A percentile compares a stretch with the other conserved stretches of the same genome.
Evolutionary conservation across 1,140 invertebrate genomes (phyloP).

Genomic region (Zaprionus taronus): DNA sequence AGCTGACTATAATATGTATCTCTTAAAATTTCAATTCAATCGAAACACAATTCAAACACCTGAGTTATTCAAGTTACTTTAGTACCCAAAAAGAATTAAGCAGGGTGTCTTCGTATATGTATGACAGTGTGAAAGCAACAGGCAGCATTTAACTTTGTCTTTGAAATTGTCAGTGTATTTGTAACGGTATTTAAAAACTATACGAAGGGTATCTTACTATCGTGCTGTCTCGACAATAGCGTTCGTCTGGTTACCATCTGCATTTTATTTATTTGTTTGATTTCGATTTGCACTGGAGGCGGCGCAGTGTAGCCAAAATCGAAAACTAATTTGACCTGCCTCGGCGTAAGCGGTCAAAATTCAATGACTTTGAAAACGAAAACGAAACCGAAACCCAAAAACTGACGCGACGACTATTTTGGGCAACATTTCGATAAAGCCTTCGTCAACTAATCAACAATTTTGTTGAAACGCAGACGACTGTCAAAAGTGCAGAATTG

Average conservation of each 20-base stretch:
- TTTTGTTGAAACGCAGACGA: not conserved
- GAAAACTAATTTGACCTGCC: not conserved
- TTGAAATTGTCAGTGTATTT: no score
- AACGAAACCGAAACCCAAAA: not conserved
- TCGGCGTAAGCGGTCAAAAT: slow-evolving; percentile 2
- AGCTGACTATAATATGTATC: no score
- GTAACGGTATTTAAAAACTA: no score
- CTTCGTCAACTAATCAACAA: slow-evolving; percentile 9
- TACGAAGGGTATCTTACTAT: no score
- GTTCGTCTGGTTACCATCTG: not conserved
- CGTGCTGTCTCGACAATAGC: no score
- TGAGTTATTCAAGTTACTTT: no score
- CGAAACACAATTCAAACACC: no score
- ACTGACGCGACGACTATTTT: slow-evolving; percentile 1
- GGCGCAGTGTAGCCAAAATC: not conserved
- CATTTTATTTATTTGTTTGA: not conserved
- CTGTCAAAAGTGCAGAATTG: slow-evolving; percentile 8
- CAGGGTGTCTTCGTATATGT: no score
- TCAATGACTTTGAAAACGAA: slow-evolving; percentile 6
- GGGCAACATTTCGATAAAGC: slow-evolving; percentile 1
- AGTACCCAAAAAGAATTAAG: no score
- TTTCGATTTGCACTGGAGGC: slow-evolving; percentile 2
- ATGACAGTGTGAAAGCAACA: no score
- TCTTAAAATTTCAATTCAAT: no score
- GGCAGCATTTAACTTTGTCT: no score